Evolutionary conservation across 2,797 vertebrate species (phyloP).

Genomic region (Cygnus olor): DNA sequence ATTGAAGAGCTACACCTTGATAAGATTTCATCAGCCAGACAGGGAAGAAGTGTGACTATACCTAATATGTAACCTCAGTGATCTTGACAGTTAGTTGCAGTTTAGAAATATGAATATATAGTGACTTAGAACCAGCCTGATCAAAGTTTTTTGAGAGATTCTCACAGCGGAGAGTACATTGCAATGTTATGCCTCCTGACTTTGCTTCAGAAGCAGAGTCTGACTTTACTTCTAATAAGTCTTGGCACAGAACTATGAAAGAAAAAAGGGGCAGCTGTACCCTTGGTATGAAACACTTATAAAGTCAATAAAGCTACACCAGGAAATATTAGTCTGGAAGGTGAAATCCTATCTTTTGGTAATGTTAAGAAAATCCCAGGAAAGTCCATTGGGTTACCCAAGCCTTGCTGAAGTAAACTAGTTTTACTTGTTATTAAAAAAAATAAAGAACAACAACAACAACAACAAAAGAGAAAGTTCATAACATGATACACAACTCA

Average conservation of each 20-base stretch:
- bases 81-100: conserved; percentile 14
- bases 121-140: neutral
- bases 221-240: conserved; percentile 16
- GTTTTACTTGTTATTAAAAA: neutral
- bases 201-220: conserved; percentile 5
- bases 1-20: conserved; percentile 28
- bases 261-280: neutral
- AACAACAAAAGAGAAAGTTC: neutral
- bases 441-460: neutral
- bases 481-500: neutral
- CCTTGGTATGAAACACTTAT: neutral
- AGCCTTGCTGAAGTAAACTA: neutral
- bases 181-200: neutral
- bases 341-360: neutral
- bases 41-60: conserved; percentile 22
- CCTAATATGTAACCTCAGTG: conserved; percentile 46
- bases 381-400: neutral
- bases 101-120: conserved; percentile 12
- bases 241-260: neutral
- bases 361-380: neutral
- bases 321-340: rapidly evolving
- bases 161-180: neutral
- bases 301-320: neutral
- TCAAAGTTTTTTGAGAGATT: conserved; percentile 19
- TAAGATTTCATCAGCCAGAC: conserved; percentile 17